Conservation (phyloP, 2,113 vertebrate genomes). For the Notothenia rossii region DNA sequence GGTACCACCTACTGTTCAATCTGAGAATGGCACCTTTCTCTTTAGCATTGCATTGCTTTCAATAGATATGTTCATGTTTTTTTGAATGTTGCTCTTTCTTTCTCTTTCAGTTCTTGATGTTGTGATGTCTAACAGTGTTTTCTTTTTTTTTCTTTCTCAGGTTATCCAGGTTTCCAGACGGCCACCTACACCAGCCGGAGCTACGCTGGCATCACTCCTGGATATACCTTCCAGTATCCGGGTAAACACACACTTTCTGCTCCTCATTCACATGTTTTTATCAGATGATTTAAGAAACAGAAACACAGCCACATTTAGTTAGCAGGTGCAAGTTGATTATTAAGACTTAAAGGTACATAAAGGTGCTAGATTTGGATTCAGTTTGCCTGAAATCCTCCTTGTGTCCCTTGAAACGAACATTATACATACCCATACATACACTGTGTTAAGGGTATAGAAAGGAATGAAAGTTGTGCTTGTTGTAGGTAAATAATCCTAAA, state of each 20-base stretch:
- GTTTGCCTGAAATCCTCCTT: neutral
- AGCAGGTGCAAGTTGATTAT: neutral
- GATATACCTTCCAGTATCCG: conserved; percentile 99
- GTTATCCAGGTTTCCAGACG: conserved; percentile 98
- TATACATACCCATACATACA: neutral
- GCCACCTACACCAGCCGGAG: conserved; percentile 97
- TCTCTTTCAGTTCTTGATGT: neutral
- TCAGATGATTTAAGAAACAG: neutral
- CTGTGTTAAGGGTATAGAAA: neutral
- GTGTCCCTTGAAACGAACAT: neutral
- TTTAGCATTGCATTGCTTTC: neutral
- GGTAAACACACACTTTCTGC: conserved; percentile 84
- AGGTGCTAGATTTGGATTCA: neutral
- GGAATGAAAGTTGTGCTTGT: neutral
- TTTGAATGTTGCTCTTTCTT: no score
- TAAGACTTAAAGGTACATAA: neutral
- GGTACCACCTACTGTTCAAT: conserved; percentile 74
- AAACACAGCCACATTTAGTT: neutral
- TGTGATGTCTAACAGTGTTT: neutral
- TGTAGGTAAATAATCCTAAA: neutral
- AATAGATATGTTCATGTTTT: no score
- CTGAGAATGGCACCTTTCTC: conserved; percentile 35
- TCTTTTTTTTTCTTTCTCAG: conserved; percentile 71
- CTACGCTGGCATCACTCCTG: conserved; percentile 96
- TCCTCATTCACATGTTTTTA: neutral